A percentile compares a stretch with the other conserved stretches of the same genome.
Evolutionary conservation across 2,888 invertebrate genomes (phyloP).

Genomic region (Acrobasis suavella): DNA sequence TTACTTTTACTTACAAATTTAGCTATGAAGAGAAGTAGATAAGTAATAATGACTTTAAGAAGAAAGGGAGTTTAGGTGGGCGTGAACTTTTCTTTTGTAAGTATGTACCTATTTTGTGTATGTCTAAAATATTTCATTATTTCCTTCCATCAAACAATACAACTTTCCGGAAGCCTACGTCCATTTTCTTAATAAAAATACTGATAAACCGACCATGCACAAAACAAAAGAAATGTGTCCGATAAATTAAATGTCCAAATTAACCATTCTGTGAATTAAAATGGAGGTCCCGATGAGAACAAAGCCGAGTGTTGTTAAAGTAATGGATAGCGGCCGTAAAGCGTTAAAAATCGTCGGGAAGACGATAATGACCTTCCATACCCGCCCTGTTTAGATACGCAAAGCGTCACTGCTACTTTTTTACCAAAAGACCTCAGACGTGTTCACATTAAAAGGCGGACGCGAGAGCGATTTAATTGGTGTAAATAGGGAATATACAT

Average conservation of each 20-base stretch:
- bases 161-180: no score
- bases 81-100: no score
- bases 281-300: slow-evolving; percentile 3
- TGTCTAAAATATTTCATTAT: no score
- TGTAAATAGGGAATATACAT: no score
- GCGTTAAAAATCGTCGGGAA: slow-evolving; percentile 20
- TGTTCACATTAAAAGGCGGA: neutral
- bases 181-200: no score
- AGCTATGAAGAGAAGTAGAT: no score
- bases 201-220: neutral
- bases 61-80: no score
- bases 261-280: slow-evolving; percentile 15
- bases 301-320: slow-evolving; percentile 20
- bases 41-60: no score
- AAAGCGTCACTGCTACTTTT: slow-evolving; percentile 16
- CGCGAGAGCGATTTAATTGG: neutral
- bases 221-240: slow-evolving; percentile 6
- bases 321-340: slow-evolving; percentile 22
- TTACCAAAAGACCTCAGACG: neutral
- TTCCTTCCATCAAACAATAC: no score
- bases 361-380: slow-evolving; percentile 22
- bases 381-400: slow-evolving; percentile 17
- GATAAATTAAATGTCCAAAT: slow-evolving; percentile 12
- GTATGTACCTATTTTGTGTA: no score
- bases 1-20: no score